Evolutionary conservation across 2,797 vertebrate species (phyloP).

Genomic region (Tachyglossus aculeatus): DNA sequence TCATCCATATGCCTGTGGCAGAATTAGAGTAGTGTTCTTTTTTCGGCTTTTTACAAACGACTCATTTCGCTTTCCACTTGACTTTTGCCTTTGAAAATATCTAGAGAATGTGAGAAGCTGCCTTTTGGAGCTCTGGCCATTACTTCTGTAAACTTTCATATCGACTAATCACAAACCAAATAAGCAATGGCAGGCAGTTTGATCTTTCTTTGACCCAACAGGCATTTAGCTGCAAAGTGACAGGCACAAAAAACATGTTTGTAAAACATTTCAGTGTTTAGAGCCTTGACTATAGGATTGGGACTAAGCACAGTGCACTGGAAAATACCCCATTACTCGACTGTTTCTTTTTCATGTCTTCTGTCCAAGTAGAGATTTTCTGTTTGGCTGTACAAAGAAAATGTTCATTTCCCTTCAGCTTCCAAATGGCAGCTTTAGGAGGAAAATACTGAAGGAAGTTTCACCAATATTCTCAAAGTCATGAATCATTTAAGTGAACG

Average conservation of each 20-base stretch:
- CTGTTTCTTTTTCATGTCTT: conserved; percentile 19
- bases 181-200: conserved; percentile 23
- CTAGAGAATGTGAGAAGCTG: too few species aligned
- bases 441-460: conserved; percentile 15
- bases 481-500: conserved; percentile 33
- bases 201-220: conserved; percentile 23
- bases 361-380: conserved; percentile 4
- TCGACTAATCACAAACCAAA: conserved; percentile 26
- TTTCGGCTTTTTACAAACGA: too few species aligned
- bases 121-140: neutral
- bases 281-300: conserved; percentile 23
- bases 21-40: too few species aligned
- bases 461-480: conserved; percentile 9
- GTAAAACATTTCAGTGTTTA: conserved; percentile 5
- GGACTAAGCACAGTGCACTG: conserved; percentile 15
- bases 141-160: neutral
- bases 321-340: conserved; percentile 35
- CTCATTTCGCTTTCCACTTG: too few species aligned
- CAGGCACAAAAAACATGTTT: conserved; percentile 18
- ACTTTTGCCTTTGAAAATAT: too few species aligned
- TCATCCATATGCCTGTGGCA: conserved; percentile 31
- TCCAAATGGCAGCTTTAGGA: conserved; percentile 10
- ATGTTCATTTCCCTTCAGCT: conserved; percentile 37
- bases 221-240: neutral
- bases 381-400: neutral